Evolutionary conservation across 2,797 vertebrate genomes (phyloP).

Genomic region (Aythya fuligula): DNA sequence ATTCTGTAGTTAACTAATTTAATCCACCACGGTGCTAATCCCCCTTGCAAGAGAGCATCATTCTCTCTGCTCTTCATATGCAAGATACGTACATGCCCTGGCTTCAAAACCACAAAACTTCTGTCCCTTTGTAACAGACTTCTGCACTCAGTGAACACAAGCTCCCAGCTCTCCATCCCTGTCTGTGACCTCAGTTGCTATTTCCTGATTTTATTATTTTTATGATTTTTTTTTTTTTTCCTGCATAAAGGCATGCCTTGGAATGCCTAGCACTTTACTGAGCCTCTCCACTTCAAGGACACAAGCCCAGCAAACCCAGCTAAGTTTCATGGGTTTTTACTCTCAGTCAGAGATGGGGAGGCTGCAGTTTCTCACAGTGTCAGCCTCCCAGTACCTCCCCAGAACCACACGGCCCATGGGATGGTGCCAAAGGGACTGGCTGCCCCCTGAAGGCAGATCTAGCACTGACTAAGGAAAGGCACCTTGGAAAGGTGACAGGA

Average conservation of each 20-base stretch:
- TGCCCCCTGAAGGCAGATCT: background rate
- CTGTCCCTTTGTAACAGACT: background rate
- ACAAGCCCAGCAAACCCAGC: background rate
- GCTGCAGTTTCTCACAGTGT: background rate
- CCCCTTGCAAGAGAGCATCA: background rate
- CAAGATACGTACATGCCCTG: background rate
- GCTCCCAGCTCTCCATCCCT: background rate
- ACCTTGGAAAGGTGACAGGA: background rate
- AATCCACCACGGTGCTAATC: background rate
- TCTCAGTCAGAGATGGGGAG: background rate
- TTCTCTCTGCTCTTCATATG: background rate
- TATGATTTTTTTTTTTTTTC: background rate
- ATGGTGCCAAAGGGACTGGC: background rate
- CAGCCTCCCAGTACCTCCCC: background rate
- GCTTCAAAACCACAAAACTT: background rate
- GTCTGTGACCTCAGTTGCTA: background rate
- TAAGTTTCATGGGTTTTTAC: background rate
- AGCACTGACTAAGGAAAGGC: background rate
- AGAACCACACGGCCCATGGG: accelerated
- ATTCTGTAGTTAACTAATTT: background rate
- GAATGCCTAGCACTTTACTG: background rate
- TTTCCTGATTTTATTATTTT: background rate
- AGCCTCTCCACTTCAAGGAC: background rate
- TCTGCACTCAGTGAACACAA: background rate
- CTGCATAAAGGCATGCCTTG: background rate